Percentiles rank a stretch among this genome's conserved stretches.
These are phyloP conservation scores for Lacanobia oleracea DNA, from an alignment of 2,888 invertebrate species.

Conservation along the genomic window DNA sequence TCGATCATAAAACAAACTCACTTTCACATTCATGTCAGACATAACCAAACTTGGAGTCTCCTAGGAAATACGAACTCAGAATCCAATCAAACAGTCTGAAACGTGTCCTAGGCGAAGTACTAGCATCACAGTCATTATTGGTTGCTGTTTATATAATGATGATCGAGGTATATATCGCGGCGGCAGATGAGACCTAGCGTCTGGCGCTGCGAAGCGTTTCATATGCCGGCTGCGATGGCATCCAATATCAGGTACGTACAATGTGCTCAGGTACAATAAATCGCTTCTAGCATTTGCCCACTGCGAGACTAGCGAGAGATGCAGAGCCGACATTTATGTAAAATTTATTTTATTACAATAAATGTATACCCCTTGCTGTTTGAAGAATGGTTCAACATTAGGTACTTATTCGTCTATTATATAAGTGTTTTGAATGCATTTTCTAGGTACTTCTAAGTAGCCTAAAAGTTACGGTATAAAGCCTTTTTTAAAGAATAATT, in stretches of 20 bases:
- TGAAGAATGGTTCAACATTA: no score
- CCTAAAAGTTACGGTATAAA: no score
- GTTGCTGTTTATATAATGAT: conserved; percentile 26
- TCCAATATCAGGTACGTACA: conserved; percentile 47
- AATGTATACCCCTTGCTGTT: no score
- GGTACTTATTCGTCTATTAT: no score
- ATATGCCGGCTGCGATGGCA: conserved; percentile 51
- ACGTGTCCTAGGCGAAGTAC: conserved; percentile 4
- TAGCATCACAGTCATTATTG: background rate
- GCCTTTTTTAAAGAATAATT: no score
- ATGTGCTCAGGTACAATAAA: conserved; percentile 57
- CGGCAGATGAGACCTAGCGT: conserved; percentile 5
- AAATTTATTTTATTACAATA: no score
- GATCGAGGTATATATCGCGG: conserved; percentile 18
- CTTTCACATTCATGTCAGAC: conserved; percentile 14
- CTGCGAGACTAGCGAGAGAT: conserved; percentile 14
- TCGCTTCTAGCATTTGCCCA: conserved; percentile 47
- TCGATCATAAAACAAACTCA: conserved; percentile 17
- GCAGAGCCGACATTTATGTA: conserved; percentile 40
- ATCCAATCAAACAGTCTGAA: conserved; percentile 47
- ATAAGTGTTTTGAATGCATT: no score
- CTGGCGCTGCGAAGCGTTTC: conserved; percentile 54
- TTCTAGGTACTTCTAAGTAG: no score
- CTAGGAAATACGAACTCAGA: conserved; percentile 50
- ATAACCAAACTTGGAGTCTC: conserved; percentile 41